Base-by-base conservation (phyloP, 2,113 vertebrate genomes). In the Phocoena phocoena region DNA sequence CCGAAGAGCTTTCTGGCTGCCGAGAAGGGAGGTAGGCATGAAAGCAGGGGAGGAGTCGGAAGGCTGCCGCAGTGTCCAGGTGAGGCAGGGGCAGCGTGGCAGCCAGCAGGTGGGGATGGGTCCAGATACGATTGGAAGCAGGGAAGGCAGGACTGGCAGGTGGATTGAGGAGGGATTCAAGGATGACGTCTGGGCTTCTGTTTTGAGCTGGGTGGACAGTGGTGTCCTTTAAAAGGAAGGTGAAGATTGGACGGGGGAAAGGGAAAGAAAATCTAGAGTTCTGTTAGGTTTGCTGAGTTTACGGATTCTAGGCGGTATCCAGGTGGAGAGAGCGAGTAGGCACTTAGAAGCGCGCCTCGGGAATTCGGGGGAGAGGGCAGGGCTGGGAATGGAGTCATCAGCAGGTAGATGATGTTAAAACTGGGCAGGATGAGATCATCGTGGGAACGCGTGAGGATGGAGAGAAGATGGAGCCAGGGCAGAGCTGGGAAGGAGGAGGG, bases 81-180 rank as follows among this genome's bases (percentile, higher is more conserved):
- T 44, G 70, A 65, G 53, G 50, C 62, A 2, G 14, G 80, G 50
- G 62, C 3, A 0, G 17, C 0, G 0, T 58, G 23, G 44, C 6
- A 1, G 25, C 33, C 67, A 4, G 79, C 0, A 1, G 70, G 58
- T 70, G 89, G 62, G 8, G 6, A 85, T 13, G 60, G 92, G 20
- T 95, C 79, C 33, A 92, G 87, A 96, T 74, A 60, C 15, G 92
- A 50, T 0, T 21, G 23, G 14, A 47, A 53, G 13, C 2, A 20
- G 33, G 63, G 47, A 3, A 1, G 11, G 87, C 36, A 81, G 47
- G 23, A 31, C 33, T 50, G 36, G 10, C 15, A 0, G 4, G 33
- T 31, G 68, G 33, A 9, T 3, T 44, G 36, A 50, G 41, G 28
- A 36, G 55, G 44, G 21, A 26, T 13, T 63, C 63, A 2, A 26